These are phyloP conservation scores for Tetramorium bicarinatum DNA, from an alignment of 2,888 invertebrate species.

Conservation along the genomic window DNA sequence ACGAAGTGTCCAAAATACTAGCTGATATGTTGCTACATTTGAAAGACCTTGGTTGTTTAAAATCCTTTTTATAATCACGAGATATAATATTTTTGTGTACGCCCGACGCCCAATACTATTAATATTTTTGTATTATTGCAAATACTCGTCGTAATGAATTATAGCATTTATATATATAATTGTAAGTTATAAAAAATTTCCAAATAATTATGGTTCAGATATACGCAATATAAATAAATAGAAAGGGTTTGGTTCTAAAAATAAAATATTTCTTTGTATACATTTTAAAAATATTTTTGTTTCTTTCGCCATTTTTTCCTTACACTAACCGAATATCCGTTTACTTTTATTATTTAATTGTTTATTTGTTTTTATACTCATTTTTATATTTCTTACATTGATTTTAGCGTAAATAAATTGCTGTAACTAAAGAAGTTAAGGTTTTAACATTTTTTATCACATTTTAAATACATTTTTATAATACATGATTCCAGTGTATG, in stretches of 20 bases:
- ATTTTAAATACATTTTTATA: too few relatives aligned
- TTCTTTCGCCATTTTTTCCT: not conserved
- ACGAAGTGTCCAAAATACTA: conserved; percentile 73
- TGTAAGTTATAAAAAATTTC: not conserved
- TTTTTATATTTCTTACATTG: not conserved
- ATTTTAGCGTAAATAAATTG: not conserved
- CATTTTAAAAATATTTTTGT: not conserved
- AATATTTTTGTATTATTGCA: not conserved
- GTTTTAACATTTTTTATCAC: too few relatives aligned
- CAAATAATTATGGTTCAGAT: not conserved
- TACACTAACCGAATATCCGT: not conserved
- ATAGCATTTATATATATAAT: not conserved
- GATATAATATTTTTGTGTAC: not conserved
- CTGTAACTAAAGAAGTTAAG: not conserved
- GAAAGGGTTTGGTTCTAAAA: not conserved
- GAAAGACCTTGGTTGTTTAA: conserved; percentile 74
- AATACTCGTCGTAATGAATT: not conserved
- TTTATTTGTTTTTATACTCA: not conserved
- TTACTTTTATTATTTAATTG: not conserved
- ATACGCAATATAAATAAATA: not conserved
- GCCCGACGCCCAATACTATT: not conserved
- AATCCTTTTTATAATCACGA: conserved; percentile 57
- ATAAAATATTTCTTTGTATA: not conserved
- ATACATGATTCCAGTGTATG: too few relatives aligned
- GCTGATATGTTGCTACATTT: conserved; percentile 80